Conservation (phyloP, 2,888 invertebrate genomes). For the Oligia latruncula region DNA sequence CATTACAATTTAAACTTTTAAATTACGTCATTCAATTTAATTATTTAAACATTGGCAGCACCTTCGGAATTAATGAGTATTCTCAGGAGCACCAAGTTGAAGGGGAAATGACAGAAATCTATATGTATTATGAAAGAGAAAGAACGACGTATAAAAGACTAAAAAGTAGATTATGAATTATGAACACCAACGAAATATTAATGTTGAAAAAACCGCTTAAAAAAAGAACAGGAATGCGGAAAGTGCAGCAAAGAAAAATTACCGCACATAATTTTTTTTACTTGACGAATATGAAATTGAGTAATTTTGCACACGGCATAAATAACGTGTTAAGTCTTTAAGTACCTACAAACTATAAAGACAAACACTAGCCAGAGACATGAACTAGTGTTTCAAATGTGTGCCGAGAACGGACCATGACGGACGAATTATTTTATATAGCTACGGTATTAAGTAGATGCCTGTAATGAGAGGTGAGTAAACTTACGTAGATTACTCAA, state of each 20-base stretch:
- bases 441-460: conserved; percentile 48
- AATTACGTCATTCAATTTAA: conserved; percentile 30
- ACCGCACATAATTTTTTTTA: neutral
- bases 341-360: conserved; percentile 7
- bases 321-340: neutral
- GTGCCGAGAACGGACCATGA: conserved; percentile 63
- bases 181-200: neutral
- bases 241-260: neutral
- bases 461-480: conserved; percentile 60
- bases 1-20: conserved; percentile 48
- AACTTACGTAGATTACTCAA: conserved; percentile 59
- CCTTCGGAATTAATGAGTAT: neutral
- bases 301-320: conserved; percentile 8
- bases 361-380: conserved; percentile 22
- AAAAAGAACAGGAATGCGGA: neutral
- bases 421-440: conserved; percentile 59
- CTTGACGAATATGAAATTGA: conserved; percentile 6
- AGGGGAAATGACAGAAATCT: neutral
- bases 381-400: conserved; percentile 59
- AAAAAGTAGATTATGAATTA: neutral
- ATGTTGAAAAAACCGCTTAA: neutral
- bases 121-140: neutral
- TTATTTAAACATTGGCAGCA: neutral
- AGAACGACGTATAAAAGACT: neutral
- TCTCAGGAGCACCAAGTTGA: neutral